phyloP scores from a whole-genome alignment of 2,888 invertebrate genomes.

The Conomelus anceps region DNA sequence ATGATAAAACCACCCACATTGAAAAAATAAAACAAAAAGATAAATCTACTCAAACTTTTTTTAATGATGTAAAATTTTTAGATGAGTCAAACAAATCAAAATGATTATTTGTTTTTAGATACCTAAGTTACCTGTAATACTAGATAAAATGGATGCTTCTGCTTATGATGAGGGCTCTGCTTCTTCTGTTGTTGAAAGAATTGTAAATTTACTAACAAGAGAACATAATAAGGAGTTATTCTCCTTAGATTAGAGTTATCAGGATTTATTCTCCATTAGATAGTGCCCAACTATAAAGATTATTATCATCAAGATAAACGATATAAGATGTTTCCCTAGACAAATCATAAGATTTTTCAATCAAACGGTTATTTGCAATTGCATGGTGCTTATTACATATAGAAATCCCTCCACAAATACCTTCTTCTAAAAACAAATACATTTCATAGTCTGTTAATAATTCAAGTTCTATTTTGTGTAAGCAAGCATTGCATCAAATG shows the following conservation, averaged over 20 bases:
- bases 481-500: conserved; percentile 13
- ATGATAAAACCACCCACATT: too few species aligned
- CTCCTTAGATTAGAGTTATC: conserved; percentile 12
- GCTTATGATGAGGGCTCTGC: too few species aligned
- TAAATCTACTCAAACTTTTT: too few species aligned
- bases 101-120: too few species aligned
- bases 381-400: conserved; percentile 8
- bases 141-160: too few species aligned
- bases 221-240: neutral
- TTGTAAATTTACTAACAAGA: neutral
- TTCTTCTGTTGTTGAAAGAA: too few species aligned
- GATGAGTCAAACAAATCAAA: too few species aligned
- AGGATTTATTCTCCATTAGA: neutral
- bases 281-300: conserved; percentile 23
- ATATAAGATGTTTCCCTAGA: neutral
- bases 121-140: too few species aligned
- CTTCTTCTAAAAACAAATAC: conserved; percentile 22
- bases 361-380: conserved; percentile 19
- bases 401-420: conserved; percentile 20
- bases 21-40: too few species aligned
- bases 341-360: conserved; percentile 18
- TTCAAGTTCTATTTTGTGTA: conserved; percentile 18
- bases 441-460: conserved; percentile 21
- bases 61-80: too few species aligned
- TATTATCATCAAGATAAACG: conserved; percentile 20